These are phyloP conservation scores for Trachythela sp. DNA, from an alignment of 64 coral and sea anemone species.

Conservation along the genomic window DNA sequence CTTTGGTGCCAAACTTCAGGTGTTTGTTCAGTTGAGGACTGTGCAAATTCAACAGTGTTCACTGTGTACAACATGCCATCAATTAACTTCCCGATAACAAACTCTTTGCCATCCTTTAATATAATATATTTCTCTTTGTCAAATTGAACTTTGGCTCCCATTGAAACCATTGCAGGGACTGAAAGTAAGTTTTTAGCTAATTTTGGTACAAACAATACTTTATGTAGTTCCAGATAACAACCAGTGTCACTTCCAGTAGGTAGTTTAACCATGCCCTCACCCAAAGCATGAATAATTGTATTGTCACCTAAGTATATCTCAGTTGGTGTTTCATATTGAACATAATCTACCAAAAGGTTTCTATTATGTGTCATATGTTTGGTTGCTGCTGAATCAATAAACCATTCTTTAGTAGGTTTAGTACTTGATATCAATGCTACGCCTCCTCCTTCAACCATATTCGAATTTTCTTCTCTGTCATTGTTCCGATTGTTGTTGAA, in stretches of 20 bases:
- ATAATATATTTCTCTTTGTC: neutral
- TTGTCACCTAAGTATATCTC: constrained; percentile 34
- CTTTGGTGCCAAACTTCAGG: too few species aligned
- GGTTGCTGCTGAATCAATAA: constrained; percentile 11
- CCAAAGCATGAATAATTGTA: constrained; percentile 11
- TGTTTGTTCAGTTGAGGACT: too few species aligned
- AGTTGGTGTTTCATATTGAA: constrained; percentile 10
- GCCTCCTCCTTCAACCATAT: too few species aligned
- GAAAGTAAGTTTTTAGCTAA: too few species aligned
- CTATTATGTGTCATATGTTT: neutral
- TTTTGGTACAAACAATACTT: constrained; percentile 25
- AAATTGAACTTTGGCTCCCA: neutral
- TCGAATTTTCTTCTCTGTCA: too few species aligned
- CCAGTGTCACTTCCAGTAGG: neutral
- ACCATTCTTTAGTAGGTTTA: neutral
- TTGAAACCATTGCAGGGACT: neutral
- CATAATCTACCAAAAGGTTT: constrained; percentile 11
- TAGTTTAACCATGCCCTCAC: constrained; percentile 16
- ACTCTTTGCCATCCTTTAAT: too few species aligned
- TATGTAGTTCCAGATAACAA: neutral
- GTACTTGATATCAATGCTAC: too few species aligned
- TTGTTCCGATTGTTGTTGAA: neutral
- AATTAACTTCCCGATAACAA: too few species aligned
- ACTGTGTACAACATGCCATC: too few species aligned
- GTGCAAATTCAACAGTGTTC: too few species aligned